Conservation (phyloP, 2,888 invertebrate species). For the Melieria picta region DNA sequence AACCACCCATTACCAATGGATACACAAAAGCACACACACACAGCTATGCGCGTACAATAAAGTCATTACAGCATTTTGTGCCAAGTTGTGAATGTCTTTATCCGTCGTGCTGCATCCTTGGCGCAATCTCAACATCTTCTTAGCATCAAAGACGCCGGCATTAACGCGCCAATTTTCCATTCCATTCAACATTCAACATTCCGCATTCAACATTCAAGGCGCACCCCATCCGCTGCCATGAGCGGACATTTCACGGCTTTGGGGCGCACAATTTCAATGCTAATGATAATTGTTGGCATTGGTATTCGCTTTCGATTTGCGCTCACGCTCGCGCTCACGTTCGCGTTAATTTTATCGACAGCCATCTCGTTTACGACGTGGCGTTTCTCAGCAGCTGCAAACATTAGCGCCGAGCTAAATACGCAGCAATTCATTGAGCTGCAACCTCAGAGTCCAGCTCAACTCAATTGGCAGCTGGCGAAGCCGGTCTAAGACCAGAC, state of each 20-base stretch:
- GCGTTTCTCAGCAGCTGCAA: no score
- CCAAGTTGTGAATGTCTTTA: no score
- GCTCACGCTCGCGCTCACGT: no score
- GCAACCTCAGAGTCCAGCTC: no score
- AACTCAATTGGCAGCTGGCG: no score
- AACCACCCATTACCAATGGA: background rate
- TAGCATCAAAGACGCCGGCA: background rate
- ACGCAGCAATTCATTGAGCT: no score
- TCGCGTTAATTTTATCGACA: no score
- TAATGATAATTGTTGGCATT: conserved; percentile 29
- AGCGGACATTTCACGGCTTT: background rate
- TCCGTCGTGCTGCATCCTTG: no score
- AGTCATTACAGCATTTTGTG: background rate
- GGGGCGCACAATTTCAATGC: conserved; percentile 22
- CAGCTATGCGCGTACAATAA: background rate
- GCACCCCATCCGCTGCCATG: background rate
- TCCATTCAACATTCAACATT: conserved; percentile 25
- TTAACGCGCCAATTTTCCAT: conserved; percentile 25
- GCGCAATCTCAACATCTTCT: no score
- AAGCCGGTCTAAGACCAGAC: no score
- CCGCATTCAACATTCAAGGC: conserved; percentile 2
- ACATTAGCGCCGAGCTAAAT: no score
- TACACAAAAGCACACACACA: conserved; percentile 5
- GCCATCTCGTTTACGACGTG: no score
- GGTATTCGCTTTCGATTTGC: conserved; percentile 12